Percentiles rank a stretch among this genome's conserved stretches.
These are phyloP conservation scores for Halcyon chelicuti DNA, from an alignment of 2,797 vertebrate species.

Conservation along the genomic window DNA sequence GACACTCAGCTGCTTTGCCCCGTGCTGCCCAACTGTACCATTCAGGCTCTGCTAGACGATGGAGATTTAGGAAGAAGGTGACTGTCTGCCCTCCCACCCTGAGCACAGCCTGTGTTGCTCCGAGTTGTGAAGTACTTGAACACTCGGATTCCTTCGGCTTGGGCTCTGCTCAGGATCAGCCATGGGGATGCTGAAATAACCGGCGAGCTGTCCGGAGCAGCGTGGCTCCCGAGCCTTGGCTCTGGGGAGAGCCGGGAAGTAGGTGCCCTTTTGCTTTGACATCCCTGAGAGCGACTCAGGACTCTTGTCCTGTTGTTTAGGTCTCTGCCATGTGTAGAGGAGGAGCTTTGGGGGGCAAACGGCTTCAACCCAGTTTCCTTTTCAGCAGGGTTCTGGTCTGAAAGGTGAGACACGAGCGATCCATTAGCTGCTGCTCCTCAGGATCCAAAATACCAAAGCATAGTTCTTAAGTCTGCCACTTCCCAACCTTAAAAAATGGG, in stretches of 20 bases:
- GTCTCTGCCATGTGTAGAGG: background rate
- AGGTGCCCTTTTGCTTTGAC: background rate
- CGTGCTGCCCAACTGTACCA: accelerated
- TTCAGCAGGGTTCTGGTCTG: background rate
- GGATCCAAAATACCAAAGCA: background rate
- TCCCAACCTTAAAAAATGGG: background rate
- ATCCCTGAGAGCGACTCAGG: background rate
- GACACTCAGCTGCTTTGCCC: background rate
- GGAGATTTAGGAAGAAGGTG: background rate
- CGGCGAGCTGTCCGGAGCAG: background rate
- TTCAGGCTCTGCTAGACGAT: background rate
- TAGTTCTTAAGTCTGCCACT: background rate
- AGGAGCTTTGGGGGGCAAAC: background rate
- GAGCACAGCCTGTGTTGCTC: background rate
- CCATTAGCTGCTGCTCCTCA: background rate
- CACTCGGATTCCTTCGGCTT: background rate
- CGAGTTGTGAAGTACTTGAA: background rate
- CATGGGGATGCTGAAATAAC: background rate
- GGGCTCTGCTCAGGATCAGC: background rate
- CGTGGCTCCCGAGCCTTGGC: background rate
- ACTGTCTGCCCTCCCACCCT: background rate
- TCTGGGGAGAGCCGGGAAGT: background rate
- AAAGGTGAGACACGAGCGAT: background rate
- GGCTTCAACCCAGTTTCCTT: background rate
- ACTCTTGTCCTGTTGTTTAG: background rate